Evolutionary conservation across 1,140 invertebrate genomes (phyloP).

Genomic region (Tribolium madens): DNA sequence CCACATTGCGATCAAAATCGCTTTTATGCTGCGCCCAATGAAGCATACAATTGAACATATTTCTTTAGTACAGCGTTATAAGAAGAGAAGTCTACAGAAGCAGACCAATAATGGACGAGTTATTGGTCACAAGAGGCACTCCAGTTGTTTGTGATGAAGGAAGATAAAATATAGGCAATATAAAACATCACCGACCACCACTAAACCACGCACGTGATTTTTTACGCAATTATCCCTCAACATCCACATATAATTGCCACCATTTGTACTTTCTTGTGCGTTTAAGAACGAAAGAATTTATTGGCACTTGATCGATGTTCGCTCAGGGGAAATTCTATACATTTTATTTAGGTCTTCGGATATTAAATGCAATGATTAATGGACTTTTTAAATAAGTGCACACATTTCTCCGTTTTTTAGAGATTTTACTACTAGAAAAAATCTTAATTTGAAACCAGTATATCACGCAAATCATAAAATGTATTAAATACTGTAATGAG

Average conservation of each 20-base stretch:
- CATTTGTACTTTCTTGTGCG: constrained; percentile 17
- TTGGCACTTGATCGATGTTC: constrained; percentile 7
- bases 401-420: background rate
- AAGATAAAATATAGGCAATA: constrained; percentile 41
- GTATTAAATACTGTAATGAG: too few relatives aligned
- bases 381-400: background rate
- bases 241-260: constrained; percentile 33
- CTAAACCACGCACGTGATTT: constrained; percentile 38
- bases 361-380: constrained; percentile 12
- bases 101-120: constrained; percentile 44
- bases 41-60: constrained; percentile 35
- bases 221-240: constrained; percentile 34
- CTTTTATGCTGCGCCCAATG: constrained; percentile 18
- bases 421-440: too few relatives aligned
- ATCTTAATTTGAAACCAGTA: too few relatives aligned
- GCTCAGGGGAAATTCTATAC: constrained; percentile 1
- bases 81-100: constrained; percentile 40
- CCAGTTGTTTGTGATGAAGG: constrained; percentile 44
- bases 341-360: background rate
- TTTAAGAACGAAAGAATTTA: constrained; percentile 13
- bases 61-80: constrained; percentile 12
- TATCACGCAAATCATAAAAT: too few relatives aligned
- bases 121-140: constrained; percentile 35
- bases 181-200: constrained; percentile 39
- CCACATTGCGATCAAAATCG: constrained; percentile 2